A percentile compares a stretch with the other conserved stretches of the same genome.
Evolutionary conservation across 64 coral and sea anemone species (phyloP).

Genomic region (Acropora yongei): DNA sequence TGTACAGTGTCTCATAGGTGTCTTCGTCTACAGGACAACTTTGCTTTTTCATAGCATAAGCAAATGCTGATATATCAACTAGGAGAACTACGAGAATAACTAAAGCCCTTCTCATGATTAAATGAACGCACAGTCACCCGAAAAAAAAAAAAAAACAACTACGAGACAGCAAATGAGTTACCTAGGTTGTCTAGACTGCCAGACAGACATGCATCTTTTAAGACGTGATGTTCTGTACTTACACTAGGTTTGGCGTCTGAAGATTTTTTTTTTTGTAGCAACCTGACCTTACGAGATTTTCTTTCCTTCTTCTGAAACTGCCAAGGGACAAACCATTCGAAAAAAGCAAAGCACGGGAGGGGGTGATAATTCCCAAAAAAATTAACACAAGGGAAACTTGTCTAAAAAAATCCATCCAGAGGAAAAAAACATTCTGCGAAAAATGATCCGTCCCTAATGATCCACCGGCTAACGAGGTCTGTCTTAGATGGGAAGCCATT

Average conservation of each 20-base stretch:
- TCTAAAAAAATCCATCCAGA: background rate
- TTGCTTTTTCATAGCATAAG: background rate
- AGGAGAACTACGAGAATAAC: background rate
- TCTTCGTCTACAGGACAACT: background rate
- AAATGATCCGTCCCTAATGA: too few relatives aligned
- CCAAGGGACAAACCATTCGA: background rate
- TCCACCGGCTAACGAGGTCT: too few relatives aligned
- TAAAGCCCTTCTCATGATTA: background rate
- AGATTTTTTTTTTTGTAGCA: slow-evolving; percentile 2
- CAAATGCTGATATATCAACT: background rate
- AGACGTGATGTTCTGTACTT: too few relatives aligned
- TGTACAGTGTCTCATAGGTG: background rate
- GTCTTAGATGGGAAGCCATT: too few relatives aligned
- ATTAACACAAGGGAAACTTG: too few relatives aligned
- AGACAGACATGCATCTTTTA: background rate
- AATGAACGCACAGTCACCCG: background rate
- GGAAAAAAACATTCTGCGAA: background rate
- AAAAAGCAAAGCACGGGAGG: background rate
- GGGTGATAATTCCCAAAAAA: background rate
- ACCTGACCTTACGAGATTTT: slow-evolving; percentile 2
- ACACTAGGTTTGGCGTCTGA: slow-evolving; percentile 1
- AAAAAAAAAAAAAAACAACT: background rate
- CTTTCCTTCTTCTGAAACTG: background rate
- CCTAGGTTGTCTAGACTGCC: background rate
- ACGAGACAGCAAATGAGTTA: background rate